Base-by-base conservation (phyloP, 1,140 invertebrate species). In the Caenorhabditis latens region DNA sequence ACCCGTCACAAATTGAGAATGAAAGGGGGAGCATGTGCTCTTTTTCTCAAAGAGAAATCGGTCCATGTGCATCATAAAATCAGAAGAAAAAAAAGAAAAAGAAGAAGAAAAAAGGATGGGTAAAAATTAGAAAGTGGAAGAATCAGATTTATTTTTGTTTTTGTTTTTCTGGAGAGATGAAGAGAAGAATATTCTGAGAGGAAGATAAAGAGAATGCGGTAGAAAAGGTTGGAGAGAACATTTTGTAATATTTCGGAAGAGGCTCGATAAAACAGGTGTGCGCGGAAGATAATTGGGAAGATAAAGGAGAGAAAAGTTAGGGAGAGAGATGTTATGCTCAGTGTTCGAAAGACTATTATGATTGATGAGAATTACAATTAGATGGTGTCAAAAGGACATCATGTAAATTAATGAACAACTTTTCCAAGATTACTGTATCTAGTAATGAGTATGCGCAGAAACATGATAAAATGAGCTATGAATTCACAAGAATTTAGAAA, bases 41-140 rank as follows among this genome's bases (percentile, higher is more conserved):
- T 53, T 53, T 53, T 53, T 53, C 50, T 53, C 16, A 9, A 53
- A 16, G 50, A 53, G 50, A 53, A 16, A 53, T 32, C 9, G 50
- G 50, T 16, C 50, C 50, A 53, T 53, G 50, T 58, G 57, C 57
- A 58, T 58, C 71, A 75, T 46, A 75, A 75, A 75, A 67, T 50
- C 50, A 42, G 32, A 14, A 24, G 75, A 82, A 82, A 82, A 46
- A 24, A 32, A 13, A 16, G 42, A 82, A 53, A 84, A 84, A 48
- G 19, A 67, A 57, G n/a, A 42, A 16, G 32, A 75, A n/a, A 75
- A 24, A 43, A 75, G 42, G n/a, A 21, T 14, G 24, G 0, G 32
- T 46, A 19, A 75, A 67, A 84, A 63, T 84, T 83, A 42, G 53
- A 83, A 67, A 63, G 40, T 46, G 40, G 84, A 84, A 84, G 71